Evolutionary conservation across 2,113 vertebrate species (phyloP).

Genomic region (Acrocephalus kingi): DNA sequence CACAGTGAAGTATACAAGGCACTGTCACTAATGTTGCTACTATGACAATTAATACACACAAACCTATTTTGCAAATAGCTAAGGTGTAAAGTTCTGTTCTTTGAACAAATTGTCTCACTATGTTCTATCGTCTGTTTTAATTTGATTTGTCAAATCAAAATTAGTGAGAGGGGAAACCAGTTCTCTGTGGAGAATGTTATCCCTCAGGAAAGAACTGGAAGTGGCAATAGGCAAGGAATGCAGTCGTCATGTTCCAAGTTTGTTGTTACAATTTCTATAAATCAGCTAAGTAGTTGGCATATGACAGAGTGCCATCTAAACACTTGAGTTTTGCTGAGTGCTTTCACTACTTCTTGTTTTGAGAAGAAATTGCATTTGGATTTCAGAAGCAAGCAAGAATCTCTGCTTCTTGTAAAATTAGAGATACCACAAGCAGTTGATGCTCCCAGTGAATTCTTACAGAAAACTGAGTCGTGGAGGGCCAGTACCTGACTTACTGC

Average conservation of each 20-base stretch:
- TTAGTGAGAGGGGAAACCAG: background rate
- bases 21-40: too few species aligned
- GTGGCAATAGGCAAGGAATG: background rate
- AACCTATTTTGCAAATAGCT: too few species aligned
- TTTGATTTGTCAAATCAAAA: too few species aligned
- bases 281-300: background rate
- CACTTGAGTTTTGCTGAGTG: background rate
- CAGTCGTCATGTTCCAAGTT: background rate
- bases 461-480: background rate
- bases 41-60: too few species aligned
- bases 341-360: background rate
- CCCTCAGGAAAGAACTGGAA: background rate
- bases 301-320: background rate
- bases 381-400: background rate
- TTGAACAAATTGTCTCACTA: too few species aligned
- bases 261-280: background rate
- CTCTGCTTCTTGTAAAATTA: background rate
- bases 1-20: too few species aligned
- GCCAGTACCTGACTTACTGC: background rate
- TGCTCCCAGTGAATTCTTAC: background rate
- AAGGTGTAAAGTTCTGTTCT: too few species aligned
- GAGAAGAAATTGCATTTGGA: background rate
- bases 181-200: background rate
- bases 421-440: background rate
- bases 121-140: too few species aligned